Base-by-base conservation (phyloP, 1,140 invertebrate genomes). In the Zaprionus inermis region DNA sequence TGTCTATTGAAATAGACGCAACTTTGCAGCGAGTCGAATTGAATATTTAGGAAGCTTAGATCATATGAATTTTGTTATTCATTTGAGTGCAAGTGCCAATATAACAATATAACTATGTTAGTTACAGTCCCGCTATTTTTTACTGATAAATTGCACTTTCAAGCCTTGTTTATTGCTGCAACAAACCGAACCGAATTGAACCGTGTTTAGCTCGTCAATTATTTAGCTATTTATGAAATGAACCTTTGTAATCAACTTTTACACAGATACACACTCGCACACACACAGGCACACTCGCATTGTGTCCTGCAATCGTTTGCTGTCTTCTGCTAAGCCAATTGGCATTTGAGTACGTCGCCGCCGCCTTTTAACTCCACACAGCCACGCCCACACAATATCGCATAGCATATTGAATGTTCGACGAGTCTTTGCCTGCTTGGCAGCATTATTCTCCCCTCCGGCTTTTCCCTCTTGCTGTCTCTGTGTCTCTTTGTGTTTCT, bases 351-450 rank as follows among this genome's bases (percentile, higher is more conserved):
- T 58, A 44, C 70, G 44, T 61, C 72, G 28, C 22, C 44, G 22
- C 4, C 22, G 22, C 22, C n/a, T n/a, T n/a, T 4, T 1, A 28
- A 28, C 16, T 1, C 7, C 59, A 32, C 24, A 24, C n/a, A 20
- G 74, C 41, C 81, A 80, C 81, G 81, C 81, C 81, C 74, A 69
- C 61, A 51, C 55, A 54, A 79, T 83, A 83, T 70, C 54, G 36
- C 34, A 34, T 61, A 72, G 55, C 81, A 83, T 77, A 83, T 83
- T 79, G 72, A 80, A 73, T 71, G 61, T 7, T 32, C 49, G 30
- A 30, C 41, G 36, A 38, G 51, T 41, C 51, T 28, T 56, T 59
- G 22, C 20, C 32, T 9, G 18, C 34, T 41, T 57, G 28, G n/a
- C 14, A 5, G 1, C 30, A n/a, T 32, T 5, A 1, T 7, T 18